Conservation (phyloP, 2,888 invertebrate species). For the Dione vanillae region DNA sequence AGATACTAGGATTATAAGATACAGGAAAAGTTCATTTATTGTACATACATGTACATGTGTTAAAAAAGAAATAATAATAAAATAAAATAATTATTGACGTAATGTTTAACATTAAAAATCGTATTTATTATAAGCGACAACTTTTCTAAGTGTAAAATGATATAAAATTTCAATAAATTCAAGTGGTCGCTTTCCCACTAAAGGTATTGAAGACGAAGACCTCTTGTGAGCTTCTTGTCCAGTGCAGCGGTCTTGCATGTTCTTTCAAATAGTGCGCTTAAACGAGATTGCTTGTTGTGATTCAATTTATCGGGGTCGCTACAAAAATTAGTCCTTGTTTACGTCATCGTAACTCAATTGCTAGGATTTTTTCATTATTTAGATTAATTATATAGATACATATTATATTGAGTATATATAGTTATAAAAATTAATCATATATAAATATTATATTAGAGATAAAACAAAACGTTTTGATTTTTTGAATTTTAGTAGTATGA, state of each 20-base stretch:
- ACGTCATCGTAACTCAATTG: slow-evolving; percentile 59
- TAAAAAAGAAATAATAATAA: too few species aligned
- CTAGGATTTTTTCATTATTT: not conserved
- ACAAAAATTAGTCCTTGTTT: slow-evolving; percentile 70
- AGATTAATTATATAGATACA: not conserved
- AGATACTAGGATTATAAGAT: too few species aligned
- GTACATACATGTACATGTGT: too few species aligned
- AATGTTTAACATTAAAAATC: not conserved
- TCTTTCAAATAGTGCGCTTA: slow-evolving; percentile 71
- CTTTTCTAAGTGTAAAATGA: not conserved
- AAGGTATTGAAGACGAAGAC: slow-evolving; percentile 61
- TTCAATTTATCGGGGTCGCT: slow-evolving; percentile 49
- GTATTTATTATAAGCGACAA: not conserved
- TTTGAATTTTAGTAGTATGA: too few species aligned
- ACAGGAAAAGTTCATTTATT: too few species aligned
- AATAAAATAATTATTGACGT: too few species aligned
- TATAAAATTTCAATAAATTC: slow-evolving; percentile 40
- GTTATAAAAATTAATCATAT: too few species aligned
- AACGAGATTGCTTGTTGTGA: slow-evolving; percentile 78
- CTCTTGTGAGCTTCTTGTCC: slow-evolving; percentile 62
- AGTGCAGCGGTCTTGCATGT: slow-evolving; percentile 70
- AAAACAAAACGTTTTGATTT: too few species aligned
- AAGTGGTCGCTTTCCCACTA: slow-evolving; percentile 55
- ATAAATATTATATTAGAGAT: not conserved
- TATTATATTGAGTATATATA: too few species aligned